Conservation (phyloP, 2,113 vertebrate species). For the Mirza zaza region DNA sequence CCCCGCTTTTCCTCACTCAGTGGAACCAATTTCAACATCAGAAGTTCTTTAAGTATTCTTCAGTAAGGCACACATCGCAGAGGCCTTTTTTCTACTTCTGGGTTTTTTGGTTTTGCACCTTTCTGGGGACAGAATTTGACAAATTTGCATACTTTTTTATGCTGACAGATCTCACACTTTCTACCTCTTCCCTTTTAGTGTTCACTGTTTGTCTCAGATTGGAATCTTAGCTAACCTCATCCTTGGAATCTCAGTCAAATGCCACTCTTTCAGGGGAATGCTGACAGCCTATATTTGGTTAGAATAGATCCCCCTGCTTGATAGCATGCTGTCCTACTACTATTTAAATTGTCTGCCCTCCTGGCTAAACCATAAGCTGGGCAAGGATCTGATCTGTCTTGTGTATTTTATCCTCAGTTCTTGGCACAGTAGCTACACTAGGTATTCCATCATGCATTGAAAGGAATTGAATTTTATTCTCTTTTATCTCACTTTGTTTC, state of each 20-base stretch:
- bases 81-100: not conserved
- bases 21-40: not conserved
- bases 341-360: not conserved
- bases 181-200: not conserved
- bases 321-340: not conserved
- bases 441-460: not conserved
- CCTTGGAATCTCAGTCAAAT: not conserved
- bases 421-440: not conserved
- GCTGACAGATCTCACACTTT: not conserved
- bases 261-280: not conserved
- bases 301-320: not conserved
- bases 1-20: not conserved
- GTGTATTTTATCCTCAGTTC: not conserved
- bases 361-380: not conserved
- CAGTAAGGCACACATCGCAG: not conserved
- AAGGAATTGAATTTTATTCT: constrained; percentile 3
- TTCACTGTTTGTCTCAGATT: not conserved
- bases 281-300: not conserved
- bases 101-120: not conserved
- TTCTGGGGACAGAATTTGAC: not conserved
- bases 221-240: not conserved
- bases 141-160: not conserved
- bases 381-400: not conserved
- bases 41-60: not conserved
- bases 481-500: not conserved